Conservation (phyloP, 2,888 invertebrate species). For the Amphipyra berbera region DNA sequence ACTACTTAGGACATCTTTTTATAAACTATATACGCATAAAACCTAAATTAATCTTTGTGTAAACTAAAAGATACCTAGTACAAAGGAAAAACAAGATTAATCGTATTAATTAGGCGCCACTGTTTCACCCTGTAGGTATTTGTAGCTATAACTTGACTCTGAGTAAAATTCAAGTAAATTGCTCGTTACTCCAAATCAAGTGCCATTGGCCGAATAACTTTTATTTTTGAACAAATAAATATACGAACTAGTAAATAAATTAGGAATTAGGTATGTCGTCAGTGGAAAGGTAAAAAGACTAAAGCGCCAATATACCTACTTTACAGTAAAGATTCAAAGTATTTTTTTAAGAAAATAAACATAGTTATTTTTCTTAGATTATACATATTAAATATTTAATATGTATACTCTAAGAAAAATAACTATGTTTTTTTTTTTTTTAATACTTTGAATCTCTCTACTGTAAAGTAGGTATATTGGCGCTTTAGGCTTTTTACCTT, state of each 20-base stretch:
- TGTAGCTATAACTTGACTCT: conserved; percentile 49
- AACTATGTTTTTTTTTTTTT: no score
- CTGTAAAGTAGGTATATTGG: no score
- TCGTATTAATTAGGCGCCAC: conserved; percentile 65
- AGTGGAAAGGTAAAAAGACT: no score
- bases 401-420: no score
- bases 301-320: no score
- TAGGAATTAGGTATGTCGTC: no score
- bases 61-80: conserved; percentile 21
- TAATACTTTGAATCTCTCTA: no score
- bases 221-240: conserved; percentile 41
- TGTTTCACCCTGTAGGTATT: conserved; percentile 58
- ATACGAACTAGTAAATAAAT: conserved; percentile 18
- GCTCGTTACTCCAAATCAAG: conserved; percentile 44
- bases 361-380: no score
- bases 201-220: conserved; percentile 42
- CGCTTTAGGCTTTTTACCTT: no score
- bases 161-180: conserved; percentile 39
- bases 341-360: no score
- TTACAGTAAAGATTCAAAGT: no score
- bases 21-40: neutral
- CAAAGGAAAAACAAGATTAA: conserved; percentile 62
- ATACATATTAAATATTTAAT: no score
- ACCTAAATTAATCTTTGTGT: conserved; percentile 13
- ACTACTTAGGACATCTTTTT: neutral